phyloP scores from a whole-genome alignment of 2,113 vertebrate species.

The Perca flavescens region DNA sequence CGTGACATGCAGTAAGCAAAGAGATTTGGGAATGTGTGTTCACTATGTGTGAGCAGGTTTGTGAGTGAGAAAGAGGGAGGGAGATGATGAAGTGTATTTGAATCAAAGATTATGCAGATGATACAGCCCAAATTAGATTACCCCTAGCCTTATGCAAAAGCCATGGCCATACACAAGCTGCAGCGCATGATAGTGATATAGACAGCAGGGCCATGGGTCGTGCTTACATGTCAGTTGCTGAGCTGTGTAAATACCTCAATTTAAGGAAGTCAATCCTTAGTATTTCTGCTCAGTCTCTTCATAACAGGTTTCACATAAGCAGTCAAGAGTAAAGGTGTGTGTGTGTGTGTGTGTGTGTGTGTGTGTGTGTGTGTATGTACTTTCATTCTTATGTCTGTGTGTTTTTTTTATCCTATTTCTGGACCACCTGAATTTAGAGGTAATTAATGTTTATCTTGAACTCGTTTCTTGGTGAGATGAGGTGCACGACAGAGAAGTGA shows the following conservation, averaged over 20 bases:
- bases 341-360: background rate
- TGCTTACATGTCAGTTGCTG: background rate
- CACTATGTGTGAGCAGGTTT: constrained; percentile 33
- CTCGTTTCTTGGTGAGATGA: background rate
- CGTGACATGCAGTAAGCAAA: constrained; percentile 29
- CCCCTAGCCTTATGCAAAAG: background rate
- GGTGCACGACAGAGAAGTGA: background rate
- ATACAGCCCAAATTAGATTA: background rate
- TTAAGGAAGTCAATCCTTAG: background rate
- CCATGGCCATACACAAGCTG: background rate
- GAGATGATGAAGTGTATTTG: constrained; percentile 1
- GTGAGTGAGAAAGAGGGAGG: background rate
- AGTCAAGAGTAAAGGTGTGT: background rate
- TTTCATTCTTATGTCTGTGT: background rate
- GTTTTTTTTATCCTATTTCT: background rate
- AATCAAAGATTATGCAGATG: constrained; percentile 10
- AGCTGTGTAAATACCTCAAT: background rate
- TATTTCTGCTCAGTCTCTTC: background rate
- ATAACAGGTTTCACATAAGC: background rate
- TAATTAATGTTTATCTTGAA: background rate
- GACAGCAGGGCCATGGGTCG: background rate
- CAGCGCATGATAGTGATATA: background rate
- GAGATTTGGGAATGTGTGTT: constrained; percentile 49
- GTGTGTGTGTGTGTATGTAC: background rate
- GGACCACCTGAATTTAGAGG: background rate